Evolutionary conservation across 2,888 invertebrate species (phyloP), one percentile per base, ranked within the genome.

Genomic region (Noctua comes): DNA sequence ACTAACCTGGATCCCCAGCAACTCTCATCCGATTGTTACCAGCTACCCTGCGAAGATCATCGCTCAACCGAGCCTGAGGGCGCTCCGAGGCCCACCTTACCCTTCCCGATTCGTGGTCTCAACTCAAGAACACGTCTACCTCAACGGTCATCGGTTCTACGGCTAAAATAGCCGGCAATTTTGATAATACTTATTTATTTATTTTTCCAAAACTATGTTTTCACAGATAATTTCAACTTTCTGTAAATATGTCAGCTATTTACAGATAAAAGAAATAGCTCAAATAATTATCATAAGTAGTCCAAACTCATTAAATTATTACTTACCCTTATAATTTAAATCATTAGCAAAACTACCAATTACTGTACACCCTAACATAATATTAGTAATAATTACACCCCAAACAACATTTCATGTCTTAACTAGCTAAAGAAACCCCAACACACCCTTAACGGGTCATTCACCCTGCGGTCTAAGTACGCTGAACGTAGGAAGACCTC

Each of bases 361-460:
- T 59, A 78, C n/a, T 16, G 4, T 4, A 11, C 1, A 36, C n/a
- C 31, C 24, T 21, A 46, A 36, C 8, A 48, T 31, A 51, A 18
- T 40, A 54, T 31, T n/a, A 27, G 24, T 46, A 18, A 31, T 51
- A 31, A 80, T 73, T 66, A 69, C n/a, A 40, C 16, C 36, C 40
- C 18, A 18, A 24, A 83, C 6, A 48, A 48, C 11, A 68, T 59
- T 43, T 57, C 31, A 72, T 46, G 54, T 7, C 46, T 8, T n/a
- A 27, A 80, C 36, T 0, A 70, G 57, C 54, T 46, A 65, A 18
- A 1, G 18, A 48, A 73, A 70, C 21, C 31, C 27, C n/a, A 74
- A 76, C 74, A 24, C 68, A 86, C 87, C 84, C 87, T 72, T 36
- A 62, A 5, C 5, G 16, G 80, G 68, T 66, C 87, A 74, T 54